phyloP scores from a whole-genome alignment of 1,140 invertebrate species.

The Steinernema khuongi region DNA sequence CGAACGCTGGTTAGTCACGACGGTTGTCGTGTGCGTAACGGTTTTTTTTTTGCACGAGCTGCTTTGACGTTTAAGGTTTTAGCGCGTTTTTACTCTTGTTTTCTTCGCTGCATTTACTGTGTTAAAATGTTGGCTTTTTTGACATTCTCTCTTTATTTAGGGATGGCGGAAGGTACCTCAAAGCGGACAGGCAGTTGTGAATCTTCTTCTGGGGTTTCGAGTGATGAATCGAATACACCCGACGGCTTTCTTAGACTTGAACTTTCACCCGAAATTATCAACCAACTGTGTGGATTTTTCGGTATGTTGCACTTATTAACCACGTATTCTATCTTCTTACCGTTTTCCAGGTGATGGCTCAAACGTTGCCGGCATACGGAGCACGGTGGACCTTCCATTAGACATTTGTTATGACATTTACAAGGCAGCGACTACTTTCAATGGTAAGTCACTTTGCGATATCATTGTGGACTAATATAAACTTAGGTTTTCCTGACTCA shows the following conservation, averaged over 20 bases:
- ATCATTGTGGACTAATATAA: too few relatives aligned
- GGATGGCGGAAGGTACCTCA: too few relatives aligned
- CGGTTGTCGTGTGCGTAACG: too few relatives aligned
- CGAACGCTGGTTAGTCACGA: too few relatives aligned
- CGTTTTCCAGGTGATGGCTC: not conserved
- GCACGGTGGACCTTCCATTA: not conserved
- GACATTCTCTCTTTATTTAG: too few relatives aligned
- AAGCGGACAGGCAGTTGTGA: too few relatives aligned
- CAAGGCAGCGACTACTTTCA: not conserved
- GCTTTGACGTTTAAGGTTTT: too few relatives aligned
- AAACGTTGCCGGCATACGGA: not conserved
- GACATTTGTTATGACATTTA: not conserved
- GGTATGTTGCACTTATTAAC: not conserved
- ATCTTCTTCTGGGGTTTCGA: not conserved
- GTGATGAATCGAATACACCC: not conserved
- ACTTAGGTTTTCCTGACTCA: not conserved
- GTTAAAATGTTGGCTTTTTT: too few relatives aligned
- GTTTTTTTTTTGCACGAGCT: too few relatives aligned
- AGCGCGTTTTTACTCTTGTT: too few relatives aligned
- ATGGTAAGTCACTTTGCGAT: too few relatives aligned
- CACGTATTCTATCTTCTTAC: not conserved
- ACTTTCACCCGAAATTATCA: not conserved
- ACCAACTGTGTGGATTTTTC: not conserved
- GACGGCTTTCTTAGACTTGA: not conserved
- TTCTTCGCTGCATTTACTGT: too few relatives aligned